Percentiles rank a stretch among this genome's conserved stretches.
phyloP scores from a whole-genome alignment of 2,797 vertebrate genomes.

The Pangasius larnaudii region DNA sequence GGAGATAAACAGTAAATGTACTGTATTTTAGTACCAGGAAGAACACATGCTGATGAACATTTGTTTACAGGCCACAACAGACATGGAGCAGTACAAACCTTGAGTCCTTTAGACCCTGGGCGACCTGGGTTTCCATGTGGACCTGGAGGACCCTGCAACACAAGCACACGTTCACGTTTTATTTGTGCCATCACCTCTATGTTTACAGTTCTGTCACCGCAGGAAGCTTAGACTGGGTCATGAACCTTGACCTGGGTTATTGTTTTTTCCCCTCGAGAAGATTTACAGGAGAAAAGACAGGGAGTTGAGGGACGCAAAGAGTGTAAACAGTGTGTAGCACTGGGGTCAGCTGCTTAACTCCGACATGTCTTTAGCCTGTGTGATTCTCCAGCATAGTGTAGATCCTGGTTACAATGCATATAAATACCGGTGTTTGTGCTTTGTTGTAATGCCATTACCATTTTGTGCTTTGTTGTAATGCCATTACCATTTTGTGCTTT shows the following conservation, averaged over 20 bases:
- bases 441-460: not conserved
- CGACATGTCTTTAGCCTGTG: conserved; percentile 5
- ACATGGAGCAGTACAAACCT: conserved; percentile 75
- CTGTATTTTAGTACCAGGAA: not conserved
- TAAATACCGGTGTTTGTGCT: not conserved
- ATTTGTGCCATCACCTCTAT: conserved; percentile 22
- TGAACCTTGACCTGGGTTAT: conserved; percentile 46
- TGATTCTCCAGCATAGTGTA: not conserved
- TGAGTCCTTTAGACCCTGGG: conserved; percentile 83
- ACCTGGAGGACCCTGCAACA: conserved; percentile 87
- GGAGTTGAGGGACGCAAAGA: conserved; percentile 6
- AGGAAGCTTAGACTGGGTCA: conserved; percentile 26
- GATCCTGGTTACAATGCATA: not conserved
- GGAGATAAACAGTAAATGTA: not conserved
- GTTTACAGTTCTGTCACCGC: conserved; percentile 41
- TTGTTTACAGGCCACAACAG: not conserved
- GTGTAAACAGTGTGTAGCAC: conserved; percentile 26
- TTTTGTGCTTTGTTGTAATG: not conserved
- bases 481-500: not conserved
- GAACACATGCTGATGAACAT: not conserved
- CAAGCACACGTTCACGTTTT: conserved; percentile 59
- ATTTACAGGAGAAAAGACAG: conserved; percentile 25
- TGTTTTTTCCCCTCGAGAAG: conserved; percentile 27
- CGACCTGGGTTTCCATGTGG: conserved; percentile 93
- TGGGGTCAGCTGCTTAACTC: conserved; percentile 22